Evolutionary conservation across 1,140 invertebrate genomes (phyloP).

Genomic region (Papilio machaon): DNA sequence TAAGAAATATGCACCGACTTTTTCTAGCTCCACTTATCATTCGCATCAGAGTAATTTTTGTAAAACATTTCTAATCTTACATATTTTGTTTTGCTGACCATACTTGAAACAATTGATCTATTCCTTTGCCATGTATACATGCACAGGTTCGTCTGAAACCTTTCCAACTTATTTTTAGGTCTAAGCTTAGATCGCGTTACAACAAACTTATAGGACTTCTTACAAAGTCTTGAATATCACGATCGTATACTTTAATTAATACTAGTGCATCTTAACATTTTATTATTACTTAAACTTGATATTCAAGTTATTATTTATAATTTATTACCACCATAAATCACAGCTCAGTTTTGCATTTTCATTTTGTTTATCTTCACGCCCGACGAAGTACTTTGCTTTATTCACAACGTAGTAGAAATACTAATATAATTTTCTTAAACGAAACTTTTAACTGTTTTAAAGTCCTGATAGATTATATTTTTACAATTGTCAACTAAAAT

Average conservation of each 20-base stretch:
- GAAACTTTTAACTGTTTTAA: slow-evolving; percentile 2
- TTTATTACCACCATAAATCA: slow-evolving; percentile 1
- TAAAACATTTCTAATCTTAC: not conserved
- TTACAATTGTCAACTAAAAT: no score
- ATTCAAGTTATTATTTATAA: not conserved
- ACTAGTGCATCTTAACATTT: not conserved
- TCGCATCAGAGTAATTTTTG: not conserved
- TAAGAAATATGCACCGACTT: no score
- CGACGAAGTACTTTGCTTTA: slow-evolving; percentile 1
- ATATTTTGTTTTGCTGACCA: not conserved
- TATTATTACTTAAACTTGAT: not conserved
- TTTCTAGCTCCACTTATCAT: not conserved
- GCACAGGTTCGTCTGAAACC: slow-evolving; percentile 31
- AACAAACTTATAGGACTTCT: slow-evolving; percentile 26
- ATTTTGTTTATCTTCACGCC: slow-evolving; percentile 11
- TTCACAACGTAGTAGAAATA: not conserved
- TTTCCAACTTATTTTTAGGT: slow-evolving; percentile 33
- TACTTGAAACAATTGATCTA: not conserved
- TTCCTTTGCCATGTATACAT: not conserved
- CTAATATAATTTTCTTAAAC: not conserved
- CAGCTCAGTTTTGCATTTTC: slow-evolving; percentile 2
- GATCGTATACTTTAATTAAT: not conserved
- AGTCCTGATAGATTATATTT: not conserved
- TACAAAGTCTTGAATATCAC: slow-evolving; percentile 30
- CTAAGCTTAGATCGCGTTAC: slow-evolving; percentile 37